Conservation (phyloP, 2,888 invertebrate genomes). For the Pammene fasciana region DNA sequence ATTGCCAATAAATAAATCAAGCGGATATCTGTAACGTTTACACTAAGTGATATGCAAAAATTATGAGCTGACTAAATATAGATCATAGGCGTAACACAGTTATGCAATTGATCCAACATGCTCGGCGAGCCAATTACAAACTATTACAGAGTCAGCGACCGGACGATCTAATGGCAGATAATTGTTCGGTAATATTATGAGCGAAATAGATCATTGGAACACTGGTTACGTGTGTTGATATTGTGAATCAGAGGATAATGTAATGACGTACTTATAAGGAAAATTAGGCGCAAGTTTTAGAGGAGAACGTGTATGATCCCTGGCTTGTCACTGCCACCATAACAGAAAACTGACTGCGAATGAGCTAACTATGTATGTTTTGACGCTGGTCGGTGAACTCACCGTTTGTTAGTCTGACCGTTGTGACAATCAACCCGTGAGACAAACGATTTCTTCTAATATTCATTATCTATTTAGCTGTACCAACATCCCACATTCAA, state of each 20-base stretch:
- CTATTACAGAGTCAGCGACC: conserved; percentile 17
- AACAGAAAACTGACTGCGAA: too few relatives aligned
- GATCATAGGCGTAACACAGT: conserved; percentile 37
- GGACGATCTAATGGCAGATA: conserved; percentile 25
- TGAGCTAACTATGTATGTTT: too few relatives aligned
- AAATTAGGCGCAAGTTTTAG: too few relatives aligned
- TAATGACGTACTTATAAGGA: too few relatives aligned
- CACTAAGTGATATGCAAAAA: conserved; percentile 23
- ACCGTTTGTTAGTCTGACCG: too few relatives aligned
- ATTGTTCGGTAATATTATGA: conserved; percentile 39
- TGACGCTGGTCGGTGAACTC: too few relatives aligned
- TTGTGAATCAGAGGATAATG: background rate
- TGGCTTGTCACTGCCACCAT: too few relatives aligned
- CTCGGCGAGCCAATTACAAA: conserved; percentile 25
- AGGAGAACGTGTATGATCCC: too few relatives aligned
- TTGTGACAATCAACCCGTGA: too few relatives aligned
- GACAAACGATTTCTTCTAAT: too few relatives aligned
- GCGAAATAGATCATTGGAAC: conserved; percentile 15
- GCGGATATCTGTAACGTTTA: conserved; percentile 11
- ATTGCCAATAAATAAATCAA: conserved; percentile 14
- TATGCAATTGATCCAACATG: conserved; percentile 33
- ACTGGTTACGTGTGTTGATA: conserved; percentile 19
- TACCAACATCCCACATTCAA: too few relatives aligned
- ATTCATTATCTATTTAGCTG: too few relatives aligned
- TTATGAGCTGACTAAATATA: conserved; percentile 28